phyloP scores from a whole-genome alignment of 2,113 vertebrate genomes.

The Ibidorhyncha struthersii region DNA sequence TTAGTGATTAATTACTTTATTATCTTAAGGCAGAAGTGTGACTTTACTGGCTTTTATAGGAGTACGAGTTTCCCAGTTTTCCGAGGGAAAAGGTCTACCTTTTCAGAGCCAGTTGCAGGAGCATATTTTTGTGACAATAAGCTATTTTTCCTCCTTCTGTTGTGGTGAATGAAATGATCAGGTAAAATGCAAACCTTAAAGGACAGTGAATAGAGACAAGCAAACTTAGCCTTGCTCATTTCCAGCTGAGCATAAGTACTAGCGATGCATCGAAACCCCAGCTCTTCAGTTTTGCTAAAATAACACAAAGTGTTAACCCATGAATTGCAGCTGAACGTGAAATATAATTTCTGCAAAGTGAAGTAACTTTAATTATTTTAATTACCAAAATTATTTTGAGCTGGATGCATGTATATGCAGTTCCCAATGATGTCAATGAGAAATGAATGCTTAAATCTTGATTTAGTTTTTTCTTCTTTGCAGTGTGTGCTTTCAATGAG shows the following conservation, averaged over 20 bases:
- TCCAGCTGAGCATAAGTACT: not conserved
- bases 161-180: not conserved
- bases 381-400: not conserved
- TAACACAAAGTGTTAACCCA: not conserved
- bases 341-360: not conserved
- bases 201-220: not conserved
- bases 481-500: not conserved
- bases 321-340: not conserved
- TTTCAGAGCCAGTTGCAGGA: not conserved
- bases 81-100: not conserved
- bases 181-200: not conserved
- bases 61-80: not conserved
- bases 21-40: not conserved
- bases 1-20: not conserved
- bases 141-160: not conserved
- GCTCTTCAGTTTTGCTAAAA: not conserved
- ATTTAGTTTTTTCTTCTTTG: not conserved
- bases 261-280: not conserved
- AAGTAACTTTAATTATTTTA: conserved; percentile 29
- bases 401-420: not conserved
- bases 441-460: not conserved
- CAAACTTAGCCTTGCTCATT: not conserved
- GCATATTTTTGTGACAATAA: not conserved
- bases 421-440: not conserved
- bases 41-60: not conserved